Base-by-base conservation (phyloP, 1,140 invertebrate species). In the Drosophila nasuta region DNA sequence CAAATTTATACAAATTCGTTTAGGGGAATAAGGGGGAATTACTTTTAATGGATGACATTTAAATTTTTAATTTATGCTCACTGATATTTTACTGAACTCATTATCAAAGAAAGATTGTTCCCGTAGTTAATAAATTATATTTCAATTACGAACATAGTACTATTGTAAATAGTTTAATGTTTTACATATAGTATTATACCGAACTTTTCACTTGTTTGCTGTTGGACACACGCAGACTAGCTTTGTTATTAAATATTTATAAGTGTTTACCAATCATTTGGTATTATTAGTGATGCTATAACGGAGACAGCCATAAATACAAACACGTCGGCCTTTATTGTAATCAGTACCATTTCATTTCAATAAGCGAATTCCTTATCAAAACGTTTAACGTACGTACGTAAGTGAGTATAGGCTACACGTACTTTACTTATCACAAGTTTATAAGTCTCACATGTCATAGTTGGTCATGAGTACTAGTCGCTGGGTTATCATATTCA, bases 361-460 rank as follows among this genome's bases (percentile, higher is more conserved):
- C 57, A 56, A 30, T 69, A 69, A 56, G 5, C 13, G 25, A 49
- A 57, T 49, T 46, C n/a, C 49, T 74, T 74, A 74, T 74, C 71
- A 20, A 13, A 30, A 4, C 17, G 17, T 56, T 69, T 25, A 45
- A 52, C 28, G 60, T 54, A 68, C 38, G 58, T 49, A 57, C 52
- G 43, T 10, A 38, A 38, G 35, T 10, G 10, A 38, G 35, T 10
- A 38, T 10, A 10, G 35, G n/a, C 64, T 62, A 64, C 60, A 57
- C 51, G 71, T 69, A 57, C 64, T 54, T 35, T 17, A 15, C 66
- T 75, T 75, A 75, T 75, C 72, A 15, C 49, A 10, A 5, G 43
- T 17, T 45, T 56, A 46, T 56, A 49, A 57, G 49, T 8, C 65
- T 57, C 13, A 51, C 43, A 38, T 69, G 57, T 49, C 71, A 60